These are phyloP conservation scores for Sinosuthora webbiana DNA, from an alignment of 2,113 vertebrate genomes.

Conservation along the genomic window DNA sequence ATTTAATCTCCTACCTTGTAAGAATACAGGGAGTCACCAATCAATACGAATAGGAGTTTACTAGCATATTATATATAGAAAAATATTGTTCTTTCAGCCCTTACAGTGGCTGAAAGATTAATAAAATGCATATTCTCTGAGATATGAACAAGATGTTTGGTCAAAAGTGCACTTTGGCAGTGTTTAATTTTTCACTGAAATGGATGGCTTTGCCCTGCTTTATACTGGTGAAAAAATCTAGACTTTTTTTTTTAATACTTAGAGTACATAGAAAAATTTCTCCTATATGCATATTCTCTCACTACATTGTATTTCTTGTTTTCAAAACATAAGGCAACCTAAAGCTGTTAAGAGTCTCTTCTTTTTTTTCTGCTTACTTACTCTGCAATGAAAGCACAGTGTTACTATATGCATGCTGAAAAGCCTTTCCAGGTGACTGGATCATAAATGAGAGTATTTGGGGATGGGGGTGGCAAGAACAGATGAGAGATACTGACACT, in stretches of 20 bases:
- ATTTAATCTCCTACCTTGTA: neutral
- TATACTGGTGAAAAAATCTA: neutral
- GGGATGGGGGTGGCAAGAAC: neutral
- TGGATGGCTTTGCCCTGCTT: neutral
- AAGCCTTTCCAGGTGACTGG: neutral
- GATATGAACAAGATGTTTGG: neutral
- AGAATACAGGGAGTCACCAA: neutral
- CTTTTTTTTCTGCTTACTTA: neutral
- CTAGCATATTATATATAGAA: neutral
- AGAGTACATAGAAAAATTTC: neutral
- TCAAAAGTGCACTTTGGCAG: neutral
- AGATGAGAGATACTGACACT: neutral
- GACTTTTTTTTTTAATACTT: neutral
- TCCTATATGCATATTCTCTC: neutral
- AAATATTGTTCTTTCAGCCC: neutral
- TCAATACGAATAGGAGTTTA: neutral
- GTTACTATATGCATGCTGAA: neutral
- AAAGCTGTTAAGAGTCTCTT: neutral
- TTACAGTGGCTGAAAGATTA: neutral
- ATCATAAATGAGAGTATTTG: neutral
- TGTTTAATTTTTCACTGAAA: neutral
- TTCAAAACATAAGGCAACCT: neutral
- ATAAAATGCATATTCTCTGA: neutral
- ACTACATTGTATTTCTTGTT: neutral
- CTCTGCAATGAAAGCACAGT: neutral